Base-by-base conservation (phyloP, 2,888 invertebrate species). In the Chromoteleia sp. region DNA sequence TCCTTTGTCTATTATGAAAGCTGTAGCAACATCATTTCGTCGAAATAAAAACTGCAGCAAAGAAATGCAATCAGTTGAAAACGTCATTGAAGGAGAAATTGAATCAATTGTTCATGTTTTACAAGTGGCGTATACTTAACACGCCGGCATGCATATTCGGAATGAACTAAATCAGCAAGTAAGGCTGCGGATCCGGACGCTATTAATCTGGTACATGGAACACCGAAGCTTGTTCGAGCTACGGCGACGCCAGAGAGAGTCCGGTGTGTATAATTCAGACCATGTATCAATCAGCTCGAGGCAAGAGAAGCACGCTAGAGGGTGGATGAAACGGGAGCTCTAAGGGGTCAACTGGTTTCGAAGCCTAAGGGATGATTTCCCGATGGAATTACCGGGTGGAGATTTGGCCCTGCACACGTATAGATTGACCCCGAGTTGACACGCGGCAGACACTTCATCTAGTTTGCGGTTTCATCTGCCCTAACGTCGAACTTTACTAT, bases 361-460 rank as follows among this genome's bases (percentile, higher is more conserved):
- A 86, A 84, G 87, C 89, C 88, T 88, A 84, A 85, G 89, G 89
- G 88, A 87, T 89, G 89, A 89, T 90, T 90, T 89, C 89, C 89
- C 89, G 86, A 81, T 83, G 87, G 89, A 85, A 74, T 68, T 77
- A 68, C 70, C 73, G 43, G 39, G 43, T 52, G 63, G 71, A 65
- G 50, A 71, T 79, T 68, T 59, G 71, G 63, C 50, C 61, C 58
- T 25, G 43, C 68, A 56, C 39, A 77, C 25, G 41, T 70, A 74
- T 68, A 58, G 63, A 77, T 83, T 70, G 79, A 79, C 78, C 76
- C 65, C 59, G 59, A 54, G 70, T 78, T 81, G 75, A 67, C 61
- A 83, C 76, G 74, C 74, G 50, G 74, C 52, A 79, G 81, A 58
- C 74, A 76, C 70, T 83, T 86, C 77, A 81, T 81, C 81, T 78